Base-by-base conservation (phyloP, 2,797 vertebrate species). In the Platyrinchus mystaceus region DNA sequence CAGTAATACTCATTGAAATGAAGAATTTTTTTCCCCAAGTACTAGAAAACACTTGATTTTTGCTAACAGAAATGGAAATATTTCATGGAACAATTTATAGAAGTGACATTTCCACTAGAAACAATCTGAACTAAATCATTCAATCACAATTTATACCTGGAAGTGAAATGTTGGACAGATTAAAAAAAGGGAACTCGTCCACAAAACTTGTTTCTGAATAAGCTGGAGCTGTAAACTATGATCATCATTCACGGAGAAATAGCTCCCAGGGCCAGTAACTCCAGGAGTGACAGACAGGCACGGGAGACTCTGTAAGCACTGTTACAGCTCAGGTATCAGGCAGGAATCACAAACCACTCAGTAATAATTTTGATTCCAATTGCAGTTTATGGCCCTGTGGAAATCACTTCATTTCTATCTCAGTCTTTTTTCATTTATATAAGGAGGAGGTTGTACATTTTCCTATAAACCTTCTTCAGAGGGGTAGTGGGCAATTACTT, bases 121-220 rank as follows among this genome's bases (percentile, higher is more conserved):
- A 95, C 71, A 80, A 83, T 89, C 71, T 78, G 84, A 87, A 73
- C 46, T 90, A 89, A 92, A 94, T 95, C 56, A 93, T 68, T 93
- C 89, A 85, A 70, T 95, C 87, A 87, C 73, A 84, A 89, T 94
- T 94, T 93, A 78, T 78, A 90, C 75, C 66, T 68, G 22, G 56
- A 58, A 93, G 14, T 52, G 75, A 82, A 92, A 93, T 0, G 0
- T 5, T 50, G 39, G 75, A 53, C 76, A 87, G 75, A 82, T 77
- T 84, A 44, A 47, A 75, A 88, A 87, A 79, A 30, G 7, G 18
- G 30, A 83, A 52, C 15, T 75, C 6, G 1, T 60, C 62, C 47
- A 84, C 73, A 15, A 44, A 81, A 87, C 37, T 85, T 83, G 73
- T 71, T 92, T 80, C 43, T 87, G 84, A 77, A 58, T 56, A 68